Evolutionary conservation across 1,140 invertebrate species (phyloP).

Genomic region (Meteorus sp.): DNA sequence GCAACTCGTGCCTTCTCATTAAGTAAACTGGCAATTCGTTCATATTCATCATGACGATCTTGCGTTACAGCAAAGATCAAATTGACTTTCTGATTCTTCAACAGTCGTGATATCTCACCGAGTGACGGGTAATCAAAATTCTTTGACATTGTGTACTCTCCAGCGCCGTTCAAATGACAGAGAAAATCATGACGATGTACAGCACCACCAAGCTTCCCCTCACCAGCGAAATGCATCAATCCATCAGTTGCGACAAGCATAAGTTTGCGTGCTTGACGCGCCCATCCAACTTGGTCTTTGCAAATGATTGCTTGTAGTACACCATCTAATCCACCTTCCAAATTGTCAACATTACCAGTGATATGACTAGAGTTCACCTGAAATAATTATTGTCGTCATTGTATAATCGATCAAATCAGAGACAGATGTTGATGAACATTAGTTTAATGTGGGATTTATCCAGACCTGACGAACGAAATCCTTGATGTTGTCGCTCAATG

Average conservation of each 20-base stretch:
- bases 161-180: constrained; percentile 37
- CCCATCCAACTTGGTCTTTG: constrained; percentile 63
- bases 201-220: constrained; percentile 57
- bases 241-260: constrained; percentile 68
- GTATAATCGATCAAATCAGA: too few species aligned
- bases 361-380: constrained; percentile 45
- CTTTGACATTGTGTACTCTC: constrained; percentile 34
- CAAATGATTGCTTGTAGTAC: constrained; percentile 60
- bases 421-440: too few species aligned
- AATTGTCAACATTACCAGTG: constrained; percentile 62
- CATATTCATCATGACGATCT: constrained; percentile 35
- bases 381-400: too few species aligned
- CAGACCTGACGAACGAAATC: constrained; percentile 43
- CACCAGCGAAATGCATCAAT: constrained; percentile 66
- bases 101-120: constrained; percentile 37
- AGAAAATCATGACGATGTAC: constrained; percentile 37
- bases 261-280: constrained; percentile 61
- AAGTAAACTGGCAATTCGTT: constrained; percentile 31
- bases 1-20: constrained; percentile 37
- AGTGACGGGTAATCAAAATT: constrained; percentile 41
- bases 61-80: constrained; percentile 41
- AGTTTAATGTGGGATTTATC: too few species aligned
- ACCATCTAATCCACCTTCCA: constrained; percentile 66
- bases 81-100: constrained; percentile 36
- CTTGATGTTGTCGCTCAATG: constrained; percentile 47